Evolutionary conservation across 2,888 invertebrate genomes (phyloP).

Genomic region (Ophion obscuratus): DNA sequence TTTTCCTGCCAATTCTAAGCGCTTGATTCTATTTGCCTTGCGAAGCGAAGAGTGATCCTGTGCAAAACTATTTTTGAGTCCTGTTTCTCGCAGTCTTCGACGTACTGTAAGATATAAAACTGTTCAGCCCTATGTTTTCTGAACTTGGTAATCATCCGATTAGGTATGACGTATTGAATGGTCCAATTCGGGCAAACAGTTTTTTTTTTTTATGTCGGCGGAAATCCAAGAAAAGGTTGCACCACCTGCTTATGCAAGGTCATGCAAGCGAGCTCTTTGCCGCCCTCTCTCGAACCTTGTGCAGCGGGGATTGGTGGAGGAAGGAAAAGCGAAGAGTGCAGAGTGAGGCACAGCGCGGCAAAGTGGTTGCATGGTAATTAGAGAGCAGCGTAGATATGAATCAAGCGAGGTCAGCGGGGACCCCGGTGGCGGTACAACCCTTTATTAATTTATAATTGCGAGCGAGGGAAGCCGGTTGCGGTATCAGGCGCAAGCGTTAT

Average conservation of each 20-base stretch:
- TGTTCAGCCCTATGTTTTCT: no score
- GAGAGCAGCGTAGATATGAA: conserved; percentile 76
- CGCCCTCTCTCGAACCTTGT: not conserved
- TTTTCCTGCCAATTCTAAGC: no score
- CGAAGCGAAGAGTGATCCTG: no score
- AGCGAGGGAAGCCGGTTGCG: conserved; percentile 67
- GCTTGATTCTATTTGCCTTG: no score
- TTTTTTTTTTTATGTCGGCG: not conserved
- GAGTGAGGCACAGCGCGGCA: conserved; percentile 48
- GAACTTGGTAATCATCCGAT: no score
- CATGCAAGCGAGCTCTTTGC: conserved; percentile 44
- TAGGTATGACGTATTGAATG: no score
- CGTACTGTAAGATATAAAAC: no score
- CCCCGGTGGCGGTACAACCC: conserved; percentile 71
- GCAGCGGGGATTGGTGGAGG: conserved; percentile 31
- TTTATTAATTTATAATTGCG: conserved; percentile 81
- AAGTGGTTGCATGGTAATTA: conserved; percentile 75
- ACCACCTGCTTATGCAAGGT: conserved; percentile 41
- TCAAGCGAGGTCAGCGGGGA: conserved; percentile 72
- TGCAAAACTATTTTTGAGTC: no score
- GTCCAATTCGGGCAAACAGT: no score
- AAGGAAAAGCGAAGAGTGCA: conserved; percentile 23
- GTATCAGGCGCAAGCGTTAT: conserved; percentile 34
- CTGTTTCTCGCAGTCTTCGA: no score
- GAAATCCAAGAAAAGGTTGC: conserved; percentile 64